phyloP scores from a whole-genome alignment of 2,888 invertebrate species.

The Nudaria mundana region DNA sequence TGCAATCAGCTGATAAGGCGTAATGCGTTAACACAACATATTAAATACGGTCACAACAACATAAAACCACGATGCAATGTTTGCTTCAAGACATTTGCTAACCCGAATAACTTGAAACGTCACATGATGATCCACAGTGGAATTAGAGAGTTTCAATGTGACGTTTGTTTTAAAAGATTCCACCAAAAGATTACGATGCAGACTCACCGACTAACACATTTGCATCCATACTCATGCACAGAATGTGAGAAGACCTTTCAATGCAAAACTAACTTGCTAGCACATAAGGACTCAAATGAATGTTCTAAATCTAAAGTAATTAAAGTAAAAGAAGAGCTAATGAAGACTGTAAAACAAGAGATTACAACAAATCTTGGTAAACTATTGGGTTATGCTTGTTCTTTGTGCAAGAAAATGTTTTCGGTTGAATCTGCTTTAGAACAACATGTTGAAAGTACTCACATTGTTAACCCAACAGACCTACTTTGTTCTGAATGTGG shows the following conservation, averaged over 20 bases:
- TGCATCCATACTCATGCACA: conserved; percentile 59
- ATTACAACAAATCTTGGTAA: conserved; percentile 65
- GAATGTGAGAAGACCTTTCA: conserved; percentile 62
- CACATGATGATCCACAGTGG: conserved; percentile 77
- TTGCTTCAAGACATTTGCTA: conserved; percentile 73
- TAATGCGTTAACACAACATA: conserved; percentile 68
- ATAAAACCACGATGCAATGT: conserved; percentile 66
- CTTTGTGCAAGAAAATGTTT: conserved; percentile 73
- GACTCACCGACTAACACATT: conserved; percentile 68
- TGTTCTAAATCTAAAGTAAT: conserved; percentile 54
- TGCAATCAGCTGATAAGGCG: conserved; percentile 64
- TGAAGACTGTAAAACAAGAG: conserved; percentile 69
- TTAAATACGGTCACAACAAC: conserved; percentile 69
- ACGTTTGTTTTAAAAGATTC: conserved; percentile 69
- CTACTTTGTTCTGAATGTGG: conserved; percentile 62
- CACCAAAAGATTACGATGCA: conserved; percentile 77
- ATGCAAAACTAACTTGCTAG: conserved; percentile 41
- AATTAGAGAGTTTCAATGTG: conserved; percentile 70
- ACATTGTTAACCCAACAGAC: conserved; percentile 58
- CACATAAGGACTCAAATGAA: conserved; percentile 52
- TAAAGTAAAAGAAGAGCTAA: conserved; percentile 63
- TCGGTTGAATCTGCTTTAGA: conserved; percentile 68
- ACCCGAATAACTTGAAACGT: conserved; percentile 72
- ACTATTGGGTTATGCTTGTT: conserved; percentile 67
- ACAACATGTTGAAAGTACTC: conserved; percentile 65